Conservation (phyloP, 2,113 vertebrate species). For the Machaerirhynchus nigripectus region DNA sequence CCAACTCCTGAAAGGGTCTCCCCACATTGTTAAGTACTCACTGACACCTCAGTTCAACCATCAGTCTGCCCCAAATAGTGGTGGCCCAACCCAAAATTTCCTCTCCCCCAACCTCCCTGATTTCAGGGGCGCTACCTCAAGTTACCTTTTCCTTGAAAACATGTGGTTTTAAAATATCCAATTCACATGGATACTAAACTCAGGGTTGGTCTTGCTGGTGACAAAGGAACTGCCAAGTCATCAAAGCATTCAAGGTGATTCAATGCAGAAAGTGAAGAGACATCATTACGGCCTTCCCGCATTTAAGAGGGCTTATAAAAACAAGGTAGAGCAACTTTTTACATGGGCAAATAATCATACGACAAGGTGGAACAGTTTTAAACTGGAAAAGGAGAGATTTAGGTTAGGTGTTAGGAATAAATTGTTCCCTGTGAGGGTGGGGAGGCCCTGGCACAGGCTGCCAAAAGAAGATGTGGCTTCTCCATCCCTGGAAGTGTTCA, state of each 20-base stretch:
- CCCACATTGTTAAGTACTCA: neutral
- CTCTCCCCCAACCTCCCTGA: neutral
- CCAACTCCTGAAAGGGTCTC: neutral
- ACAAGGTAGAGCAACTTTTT: neutral
- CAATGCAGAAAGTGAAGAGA: neutral
- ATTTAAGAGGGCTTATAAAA: neutral
- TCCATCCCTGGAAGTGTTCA: neutral
- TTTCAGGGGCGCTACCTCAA: neutral
- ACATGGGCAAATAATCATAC: neutral
- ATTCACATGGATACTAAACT: neutral
- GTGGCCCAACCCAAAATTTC: neutral
- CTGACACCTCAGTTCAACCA: neutral
- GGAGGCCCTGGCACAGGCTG: neutral
- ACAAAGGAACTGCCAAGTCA: neutral
- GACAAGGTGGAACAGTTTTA: neutral
- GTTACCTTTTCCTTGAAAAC: neutral
- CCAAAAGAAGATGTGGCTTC: neutral
- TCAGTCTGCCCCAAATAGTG: accelerated
- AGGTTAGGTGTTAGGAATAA: neutral
- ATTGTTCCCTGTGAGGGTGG: neutral
- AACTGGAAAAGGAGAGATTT: neutral
- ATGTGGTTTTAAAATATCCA: accelerated
- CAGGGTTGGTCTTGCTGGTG: neutral
- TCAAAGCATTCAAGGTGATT: neutral
- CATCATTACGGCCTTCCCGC: accelerated